Conservation (phyloP, 2,888 invertebrate species). For the Drosophila pseudotalamancana region DNA sequence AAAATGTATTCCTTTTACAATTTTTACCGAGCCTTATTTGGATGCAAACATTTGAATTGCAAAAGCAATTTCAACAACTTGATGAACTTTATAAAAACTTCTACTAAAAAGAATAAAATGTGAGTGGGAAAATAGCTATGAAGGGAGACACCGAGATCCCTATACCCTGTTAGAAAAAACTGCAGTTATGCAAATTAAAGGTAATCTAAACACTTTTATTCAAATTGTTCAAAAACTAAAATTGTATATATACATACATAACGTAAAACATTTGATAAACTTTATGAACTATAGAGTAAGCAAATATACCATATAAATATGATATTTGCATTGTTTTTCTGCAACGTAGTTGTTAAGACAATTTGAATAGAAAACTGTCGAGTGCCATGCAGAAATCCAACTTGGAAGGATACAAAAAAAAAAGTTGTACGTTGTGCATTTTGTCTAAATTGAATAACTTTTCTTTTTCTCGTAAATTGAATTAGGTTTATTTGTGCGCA, state of each 20-base stretch:
- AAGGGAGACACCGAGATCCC: too few relatives aligned
- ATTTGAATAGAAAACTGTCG: constrained; percentile 34
- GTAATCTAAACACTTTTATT: too few relatives aligned
- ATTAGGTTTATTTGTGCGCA: constrained; percentile 16
- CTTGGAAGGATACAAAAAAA: neutral
- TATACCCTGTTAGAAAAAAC: too few relatives aligned
- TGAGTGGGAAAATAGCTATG: neutral
- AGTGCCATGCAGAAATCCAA: constrained; percentile 8
- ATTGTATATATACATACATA: too few relatives aligned
- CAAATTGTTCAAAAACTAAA: too few relatives aligned
- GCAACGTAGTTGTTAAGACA: neutral
- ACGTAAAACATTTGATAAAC: too few relatives aligned
- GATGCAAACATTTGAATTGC: constrained; percentile 40
- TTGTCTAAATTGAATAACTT: neutral
- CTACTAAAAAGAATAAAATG: constrained; percentile 3
- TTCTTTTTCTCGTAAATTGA: constrained; percentile 10
- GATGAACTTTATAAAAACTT: constrained; percentile 16
- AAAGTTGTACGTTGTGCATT: constrained; percentile 9
- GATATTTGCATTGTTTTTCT: too few relatives aligned
- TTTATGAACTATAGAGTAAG: neutral
- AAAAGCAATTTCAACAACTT: constrained; percentile 36
- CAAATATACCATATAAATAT: too few relatives aligned
- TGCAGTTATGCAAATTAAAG: too few relatives aligned
- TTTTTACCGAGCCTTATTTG: constrained; percentile 9
- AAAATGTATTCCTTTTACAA: neutral